Evolutionary conservation across 1,140 invertebrate genomes (phyloP).

Genomic region (Neodiprion lecontei): DNA sequence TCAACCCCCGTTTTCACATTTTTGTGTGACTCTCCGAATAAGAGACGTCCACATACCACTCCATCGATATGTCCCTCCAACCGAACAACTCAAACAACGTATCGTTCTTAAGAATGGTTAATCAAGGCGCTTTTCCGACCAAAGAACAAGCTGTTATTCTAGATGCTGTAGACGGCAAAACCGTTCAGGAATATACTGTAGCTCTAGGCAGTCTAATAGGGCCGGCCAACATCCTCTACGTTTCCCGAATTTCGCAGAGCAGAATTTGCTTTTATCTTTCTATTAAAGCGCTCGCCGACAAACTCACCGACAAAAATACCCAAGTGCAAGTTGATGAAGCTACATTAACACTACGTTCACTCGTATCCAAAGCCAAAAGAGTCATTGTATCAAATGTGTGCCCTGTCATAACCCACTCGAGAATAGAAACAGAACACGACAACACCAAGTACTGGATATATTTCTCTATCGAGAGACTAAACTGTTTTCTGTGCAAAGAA

Average conservation of each 20-base stretch:
- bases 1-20: no score
- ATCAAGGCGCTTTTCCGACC: neutral
- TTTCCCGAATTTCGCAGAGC: slow-evolving; percentile 21
- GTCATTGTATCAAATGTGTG: slow-evolving; percentile 27
- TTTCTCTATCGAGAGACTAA: slow-evolving; percentile 8
- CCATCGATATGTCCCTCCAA: no score
- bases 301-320: slow-evolving; percentile 15
- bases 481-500: slow-evolving; percentile 20
- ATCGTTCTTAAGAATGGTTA: no score
- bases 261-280: slow-evolving; percentile 24
- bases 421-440: slow-evolving; percentile 6
- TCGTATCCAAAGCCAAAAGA: slow-evolving; percentile 24
- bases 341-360: slow-evolving; percentile 17
- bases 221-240: slow-evolving; percentile 20
- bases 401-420: slow-evolving; percentile 21
- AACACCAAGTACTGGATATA: slow-evolving; percentile 23
- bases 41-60: no score
- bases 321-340: slow-evolving; percentile 18
- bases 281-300: slow-evolving; percentile 16
- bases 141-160: slow-evolving; percentile 18
- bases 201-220: slow-evolving; percentile 19
- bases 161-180: slow-evolving; percentile 17
- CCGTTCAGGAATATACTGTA: slow-evolving; percentile 19
- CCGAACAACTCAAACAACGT: no score
- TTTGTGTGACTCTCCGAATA: no score